A percentile compares a stretch with the other conserved stretches of the same genome.
Evolutionary conservation across 2,113 vertebrate genomes (phyloP).

Genomic region (Macquaria australasica): DNA sequence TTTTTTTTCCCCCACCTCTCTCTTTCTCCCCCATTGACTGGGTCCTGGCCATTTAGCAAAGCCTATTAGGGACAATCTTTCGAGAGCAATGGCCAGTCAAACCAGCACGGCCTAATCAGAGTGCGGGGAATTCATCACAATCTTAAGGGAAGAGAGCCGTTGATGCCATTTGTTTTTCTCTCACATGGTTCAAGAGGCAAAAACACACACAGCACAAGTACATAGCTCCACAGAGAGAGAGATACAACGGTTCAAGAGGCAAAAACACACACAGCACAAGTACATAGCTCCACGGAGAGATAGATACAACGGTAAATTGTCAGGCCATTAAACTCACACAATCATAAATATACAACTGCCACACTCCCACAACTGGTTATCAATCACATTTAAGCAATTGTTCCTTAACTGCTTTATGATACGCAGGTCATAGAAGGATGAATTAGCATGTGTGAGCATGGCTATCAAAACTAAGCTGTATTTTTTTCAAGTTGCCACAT

Average conservation of each 20-base stretch:
- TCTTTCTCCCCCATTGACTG: conserved; percentile 36
- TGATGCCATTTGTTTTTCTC: conserved; percentile 44
- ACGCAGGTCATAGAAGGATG: conserved; percentile 28
- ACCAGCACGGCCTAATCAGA: conserved; percentile 52
- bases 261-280: conserved; percentile 33
- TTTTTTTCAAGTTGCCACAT: conserved; percentile 47
- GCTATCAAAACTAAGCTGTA: conserved; percentile 32
- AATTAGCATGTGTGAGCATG: conserved; percentile 19
- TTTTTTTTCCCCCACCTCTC: background rate
- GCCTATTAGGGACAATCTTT: conserved; percentile 64
- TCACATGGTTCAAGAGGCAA: conserved; percentile 23
- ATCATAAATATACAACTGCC: conserved; percentile 45
- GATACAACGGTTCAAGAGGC: conserved; percentile 9
- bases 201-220: conserved; percentile 29
- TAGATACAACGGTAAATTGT: conserved; percentile 17
- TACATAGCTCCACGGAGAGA: conserved; percentile 37
- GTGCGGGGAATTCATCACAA: conserved; percentile 56
- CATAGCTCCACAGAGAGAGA: conserved; percentile 33
- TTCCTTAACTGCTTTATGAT: conserved; percentile 35
- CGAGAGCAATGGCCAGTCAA: conserved; percentile 54
- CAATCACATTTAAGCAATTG: conserved; percentile 58
- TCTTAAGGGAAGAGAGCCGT: conserved; percentile 41
- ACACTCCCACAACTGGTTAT: conserved; percentile 29
- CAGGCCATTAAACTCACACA: conserved; percentile 39
- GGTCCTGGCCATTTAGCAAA: conserved; percentile 62